These are phyloP conservation scores for Sarcophilus harrisii DNA, from an alignment of 2,797 vertebrate species.

Conservation along the genomic window DNA sequence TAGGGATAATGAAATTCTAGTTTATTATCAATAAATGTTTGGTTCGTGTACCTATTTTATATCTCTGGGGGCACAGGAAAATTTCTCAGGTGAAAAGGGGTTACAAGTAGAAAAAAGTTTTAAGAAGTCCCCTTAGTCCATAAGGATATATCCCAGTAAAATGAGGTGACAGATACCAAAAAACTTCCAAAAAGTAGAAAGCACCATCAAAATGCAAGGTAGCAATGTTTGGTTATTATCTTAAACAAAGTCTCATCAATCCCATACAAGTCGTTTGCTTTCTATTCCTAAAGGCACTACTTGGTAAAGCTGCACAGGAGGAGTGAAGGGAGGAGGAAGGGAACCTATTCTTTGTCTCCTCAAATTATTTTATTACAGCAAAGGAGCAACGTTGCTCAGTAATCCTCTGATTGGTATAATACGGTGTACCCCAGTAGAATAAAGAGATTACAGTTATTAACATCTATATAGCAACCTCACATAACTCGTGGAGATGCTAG, in stretches of 20 bases:
- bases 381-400: background rate
- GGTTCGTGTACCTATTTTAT: no score
- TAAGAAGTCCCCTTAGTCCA: no score
- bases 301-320: slow-evolving; percentile 4
- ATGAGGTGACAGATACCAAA: slow-evolving; percentile 20
- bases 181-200: slow-evolving; percentile 9
- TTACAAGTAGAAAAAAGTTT: no score
- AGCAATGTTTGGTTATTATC: background rate
- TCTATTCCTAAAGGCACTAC: background rate
- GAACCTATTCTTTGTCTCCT: background rate
- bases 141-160: slow-evolving; percentile 6
- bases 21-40: no score
- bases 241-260: slow-evolving; percentile 6
- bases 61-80: no score
- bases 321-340: background rate
- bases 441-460: slow-evolving; percentile 82
- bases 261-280: background rate
- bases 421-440: no score
- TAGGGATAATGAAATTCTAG: no score
- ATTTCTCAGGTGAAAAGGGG: no score
- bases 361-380: slow-evolving; percentile 32
- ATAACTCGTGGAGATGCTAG: slow-evolving; percentile 70
- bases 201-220: background rate
- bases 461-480: slow-evolving; percentile 75
- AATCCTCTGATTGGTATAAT: slow-evolving; percentile 11